Base-by-base conservation (phyloP, 2,888 invertebrate species). In the Synergus laeviventris region DNA sequence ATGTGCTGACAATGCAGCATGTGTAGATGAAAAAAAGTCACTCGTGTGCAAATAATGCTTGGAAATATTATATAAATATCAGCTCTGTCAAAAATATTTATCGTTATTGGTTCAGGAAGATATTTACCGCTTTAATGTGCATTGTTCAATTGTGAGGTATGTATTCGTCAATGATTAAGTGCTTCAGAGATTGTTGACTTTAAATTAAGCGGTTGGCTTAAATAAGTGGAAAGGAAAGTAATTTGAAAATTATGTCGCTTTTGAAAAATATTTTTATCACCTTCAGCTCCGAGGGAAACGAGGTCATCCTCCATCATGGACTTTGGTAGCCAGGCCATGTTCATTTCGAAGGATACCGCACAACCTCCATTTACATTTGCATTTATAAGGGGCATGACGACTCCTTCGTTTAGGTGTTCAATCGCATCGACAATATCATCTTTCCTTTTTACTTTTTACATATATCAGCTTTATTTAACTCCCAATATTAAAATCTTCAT, bases 311-410 rank as follows among this genome's bases (percentile, higher is more conserved):
- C 31, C 21, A 39, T 39, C 21, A 39, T 39, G 38, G 66, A 66
- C 66, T 66, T 66, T 21, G 16, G 45, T 42, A 49, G 66, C 16
- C 66, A 66, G 45, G 45, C 66, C 66, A 66, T 66, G 42, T 66
- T 75, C 16, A 56, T 64, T 75, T 39, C 66, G 75, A 76, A 66
- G 66, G 75, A 76, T 70, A 70, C 18, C 31, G 5, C 45, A 24
- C 59, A 76, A 70, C 75, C 60, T 76, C 54, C 75, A 54, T 70
- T 76, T 76, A 59, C 59, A 76, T 76, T 76, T 75, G 75, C 75
- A 75, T 75, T 75, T 75, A n/a, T n/a, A n/a, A 75, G 75, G 75
- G 66, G n/a, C 66, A 66, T 60, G 11, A 38, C 56, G 24, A 56
- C 11, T 56, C 21, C 66, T 39, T 31, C 61, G 59, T 74, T 74